phyloP scores from a whole-genome alignment of 2,888 invertebrate species.

The Cyaniris semiargus region DNA sequence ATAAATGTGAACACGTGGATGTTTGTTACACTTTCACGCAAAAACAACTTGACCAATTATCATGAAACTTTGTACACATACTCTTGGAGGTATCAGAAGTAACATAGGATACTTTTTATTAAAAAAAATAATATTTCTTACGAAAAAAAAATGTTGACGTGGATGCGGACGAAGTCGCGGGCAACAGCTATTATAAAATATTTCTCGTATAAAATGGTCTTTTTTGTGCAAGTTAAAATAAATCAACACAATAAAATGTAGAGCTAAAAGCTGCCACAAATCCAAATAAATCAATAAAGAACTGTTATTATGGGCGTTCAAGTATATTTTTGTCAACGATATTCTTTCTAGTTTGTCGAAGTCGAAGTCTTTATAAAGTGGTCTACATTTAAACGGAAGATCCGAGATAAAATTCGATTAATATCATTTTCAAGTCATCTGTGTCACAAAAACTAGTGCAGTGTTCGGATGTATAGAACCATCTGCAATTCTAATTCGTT shows the following conservation, averaged over 20 bases:
- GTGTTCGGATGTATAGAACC: background rate
- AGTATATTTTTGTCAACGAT: background rate
- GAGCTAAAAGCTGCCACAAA: background rate
- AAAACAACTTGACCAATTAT: no score
- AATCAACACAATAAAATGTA: background rate
- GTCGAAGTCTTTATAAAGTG: background rate
- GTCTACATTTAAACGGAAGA: background rate
- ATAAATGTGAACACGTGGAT: no score
- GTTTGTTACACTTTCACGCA: no score
- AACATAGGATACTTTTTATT: no score
- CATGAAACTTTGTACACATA: no score
- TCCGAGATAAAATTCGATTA: background rate
- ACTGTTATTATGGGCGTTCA: background rate
- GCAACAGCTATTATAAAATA: no score
- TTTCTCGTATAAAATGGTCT: background rate
- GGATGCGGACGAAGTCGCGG: no score
- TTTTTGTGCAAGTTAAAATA: background rate
- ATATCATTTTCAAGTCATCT: background rate
- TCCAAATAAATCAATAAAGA: background rate
- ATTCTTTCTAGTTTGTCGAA: background rate
- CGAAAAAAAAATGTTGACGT: no score
- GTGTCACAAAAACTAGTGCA: background rate
- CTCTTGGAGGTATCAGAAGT: no score
- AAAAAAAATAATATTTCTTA: no score
- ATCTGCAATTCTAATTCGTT: background rate